These are phyloP conservation scores for Lutjanus erythropterus DNA, from an alignment of 2,113 vertebrate genomes.

Conservation along the genomic window DNA sequence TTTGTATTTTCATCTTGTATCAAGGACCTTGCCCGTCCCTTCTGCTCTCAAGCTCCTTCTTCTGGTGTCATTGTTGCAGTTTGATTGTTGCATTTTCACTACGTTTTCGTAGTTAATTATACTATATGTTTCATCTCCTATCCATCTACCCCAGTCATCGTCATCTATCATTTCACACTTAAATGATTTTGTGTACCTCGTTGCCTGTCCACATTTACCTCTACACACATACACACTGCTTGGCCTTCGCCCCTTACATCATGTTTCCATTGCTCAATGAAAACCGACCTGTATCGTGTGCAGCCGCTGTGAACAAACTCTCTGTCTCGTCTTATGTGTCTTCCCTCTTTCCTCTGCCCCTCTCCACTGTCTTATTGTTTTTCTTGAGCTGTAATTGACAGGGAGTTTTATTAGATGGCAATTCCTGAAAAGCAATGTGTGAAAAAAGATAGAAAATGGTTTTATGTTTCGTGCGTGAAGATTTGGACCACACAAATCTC, in stretches of 20 bases:
- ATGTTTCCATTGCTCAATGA: slow-evolving; percentile 64
- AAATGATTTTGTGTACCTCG: slow-evolving; percentile 1
- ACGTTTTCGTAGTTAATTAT: neutral
- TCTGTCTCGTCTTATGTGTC: slow-evolving; percentile 15
- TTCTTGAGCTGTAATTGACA: neutral
- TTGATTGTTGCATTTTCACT: neutral
- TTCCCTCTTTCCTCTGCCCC: neutral
- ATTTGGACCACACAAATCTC: neutral
- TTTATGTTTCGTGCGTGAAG: neutral
- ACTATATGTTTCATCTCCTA: neutral
- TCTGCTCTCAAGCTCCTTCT: neutral
- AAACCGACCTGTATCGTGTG: slow-evolving; percentile 41
- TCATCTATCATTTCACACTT: neutral
- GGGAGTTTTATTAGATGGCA: neutral
- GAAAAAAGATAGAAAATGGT: neutral
- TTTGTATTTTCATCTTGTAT: slow-evolving; percentile 6
- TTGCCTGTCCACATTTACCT: slow-evolving; percentile 7
- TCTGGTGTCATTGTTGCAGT: neutral
- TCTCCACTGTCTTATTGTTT: neutral
- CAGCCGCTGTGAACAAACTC: slow-evolving; percentile 16
- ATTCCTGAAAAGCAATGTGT: neutral
- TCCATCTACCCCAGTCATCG: neutral
- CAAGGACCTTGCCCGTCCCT: slow-evolving; percentile 7
- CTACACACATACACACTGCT: neutral
- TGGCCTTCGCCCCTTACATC: slow-evolving; percentile 51